These are phyloP conservation scores for Sebastes ruberrimus DNA, from an alignment of 2,797 vertebrate species.

Conservation along the genomic window DNA sequence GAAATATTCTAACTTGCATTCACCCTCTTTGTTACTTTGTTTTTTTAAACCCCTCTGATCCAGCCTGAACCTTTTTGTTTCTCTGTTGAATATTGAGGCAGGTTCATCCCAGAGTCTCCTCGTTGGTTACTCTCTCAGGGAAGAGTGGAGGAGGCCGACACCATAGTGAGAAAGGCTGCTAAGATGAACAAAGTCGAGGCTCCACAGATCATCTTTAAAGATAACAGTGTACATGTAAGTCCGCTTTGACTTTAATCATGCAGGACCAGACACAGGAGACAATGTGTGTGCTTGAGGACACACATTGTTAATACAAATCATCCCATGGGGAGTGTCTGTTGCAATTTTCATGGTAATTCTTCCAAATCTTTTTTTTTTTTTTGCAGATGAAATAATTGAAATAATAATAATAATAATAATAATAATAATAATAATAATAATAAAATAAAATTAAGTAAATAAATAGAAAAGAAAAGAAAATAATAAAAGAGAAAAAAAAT, in stretches of 20 bases:
- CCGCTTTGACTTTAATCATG: not conserved
- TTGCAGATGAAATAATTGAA: no score
- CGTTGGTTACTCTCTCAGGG: conserved; percentile 78
- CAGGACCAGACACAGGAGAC: not conserved
- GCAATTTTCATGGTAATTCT: not conserved
- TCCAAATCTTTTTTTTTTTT: not conserved
- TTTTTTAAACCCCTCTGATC: not conserved
- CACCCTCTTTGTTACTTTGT: not conserved
- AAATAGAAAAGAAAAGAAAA: no score
- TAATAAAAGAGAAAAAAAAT: no score
- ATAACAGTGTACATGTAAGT: conserved; percentile 9
- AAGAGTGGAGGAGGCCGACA: conserved; percentile 69
- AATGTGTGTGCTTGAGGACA: not conserved
- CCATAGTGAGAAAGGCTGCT: conserved; percentile 71
- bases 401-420: no score
- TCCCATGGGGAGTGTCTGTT: not conserved
- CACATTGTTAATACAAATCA: not conserved
- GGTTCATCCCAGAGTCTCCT: conserved; percentile 82
- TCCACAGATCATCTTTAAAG: conserved; percentile 66
- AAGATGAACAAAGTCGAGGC: conserved; percentile 69
- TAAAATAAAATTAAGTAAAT: no score
- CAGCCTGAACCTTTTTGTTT: not conserved
- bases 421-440: no score
- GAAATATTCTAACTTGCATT: not conserved
- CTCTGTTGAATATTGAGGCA: conserved; percentile 30